phyloP scores from a whole-genome alignment of 2,888 invertebrate species.

The Oeneis ivallda region DNA sequence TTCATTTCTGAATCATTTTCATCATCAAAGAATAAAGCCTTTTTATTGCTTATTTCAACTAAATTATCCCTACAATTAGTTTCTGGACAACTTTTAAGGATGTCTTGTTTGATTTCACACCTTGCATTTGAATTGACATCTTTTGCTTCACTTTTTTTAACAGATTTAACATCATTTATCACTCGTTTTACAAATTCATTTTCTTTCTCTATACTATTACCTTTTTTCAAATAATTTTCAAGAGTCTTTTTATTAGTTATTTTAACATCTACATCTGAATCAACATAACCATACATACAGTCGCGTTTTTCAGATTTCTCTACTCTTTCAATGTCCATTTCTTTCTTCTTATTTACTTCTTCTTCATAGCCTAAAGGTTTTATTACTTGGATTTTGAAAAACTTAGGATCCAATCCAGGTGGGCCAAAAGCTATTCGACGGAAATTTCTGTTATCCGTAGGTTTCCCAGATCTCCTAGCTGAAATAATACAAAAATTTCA shows the following conservation, averaged over 20 bases:
- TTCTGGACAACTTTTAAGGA: not conserved
- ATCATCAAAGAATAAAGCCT: not conserved
- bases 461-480: constrained; percentile 1
- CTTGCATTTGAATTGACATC: not conserved
- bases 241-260: constrained; percentile 20
- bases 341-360: not conserved
- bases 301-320: not conserved
- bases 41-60: not conserved
- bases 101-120: not conserved
- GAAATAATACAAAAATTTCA: not conserved
- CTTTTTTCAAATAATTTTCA: constrained; percentile 1
- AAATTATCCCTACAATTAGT: not conserved
- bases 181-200: not conserved
- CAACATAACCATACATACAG: constrained; percentile 7
- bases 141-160: not conserved
- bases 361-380: not conserved
- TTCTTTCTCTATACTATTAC: not conserved
- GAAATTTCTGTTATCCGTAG: not conserved
- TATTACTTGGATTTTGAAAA: constrained; percentile 19
- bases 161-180: not conserved
- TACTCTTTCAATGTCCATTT: not conserved
- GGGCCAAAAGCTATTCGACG: constrained; percentile 29
- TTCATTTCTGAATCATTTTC: not conserved
- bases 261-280: constrained; percentile 21
- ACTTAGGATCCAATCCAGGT: constrained; percentile 21